A percentile compares a stretch with the other conserved stretches of the same genome.
Evolutionary conservation across 2,888 invertebrate species (phyloP).

Genomic region (Ormyrus rosae): DNA sequence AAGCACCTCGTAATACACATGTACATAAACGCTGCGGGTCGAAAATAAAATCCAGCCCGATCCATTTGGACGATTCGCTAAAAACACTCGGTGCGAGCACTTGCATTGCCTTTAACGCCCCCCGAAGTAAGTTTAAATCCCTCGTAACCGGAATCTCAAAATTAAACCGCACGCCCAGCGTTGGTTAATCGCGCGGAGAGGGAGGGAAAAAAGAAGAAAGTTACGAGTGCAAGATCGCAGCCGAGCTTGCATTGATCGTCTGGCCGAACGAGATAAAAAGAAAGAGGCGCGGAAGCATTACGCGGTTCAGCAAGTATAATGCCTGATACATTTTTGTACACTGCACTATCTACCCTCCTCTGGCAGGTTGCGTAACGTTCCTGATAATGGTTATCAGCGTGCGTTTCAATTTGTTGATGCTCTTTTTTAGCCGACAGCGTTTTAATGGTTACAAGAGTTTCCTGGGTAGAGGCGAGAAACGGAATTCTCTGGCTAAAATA

Average conservation of each 20-base stretch:
- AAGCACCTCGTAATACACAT: background rate
- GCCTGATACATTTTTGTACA: too few relatives aligned
- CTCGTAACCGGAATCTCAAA: constrained; percentile 27
- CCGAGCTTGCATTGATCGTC: background rate
- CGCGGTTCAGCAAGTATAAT: background rate
- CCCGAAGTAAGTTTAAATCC: constrained; percentile 14
- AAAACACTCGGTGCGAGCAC: constrained; percentile 11
- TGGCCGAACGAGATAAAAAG: background rate
- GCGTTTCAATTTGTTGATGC: too few relatives aligned
- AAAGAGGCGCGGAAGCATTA: background rate
- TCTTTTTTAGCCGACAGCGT: too few relatives aligned
- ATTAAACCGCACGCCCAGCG: constrained; percentile 28
- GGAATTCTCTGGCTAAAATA: too few relatives aligned
- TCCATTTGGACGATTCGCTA: constrained; percentile 10
- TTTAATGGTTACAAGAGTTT: too few relatives aligned
- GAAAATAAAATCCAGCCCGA: background rate
- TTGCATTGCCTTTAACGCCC: constrained; percentile 12
- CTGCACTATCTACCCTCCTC: too few relatives aligned
- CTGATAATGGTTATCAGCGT: too few relatives aligned
- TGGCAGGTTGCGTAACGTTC: too few relatives aligned
- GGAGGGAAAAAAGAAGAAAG: background rate
- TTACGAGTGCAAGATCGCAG: background rate
- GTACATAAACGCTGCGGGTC: background rate
- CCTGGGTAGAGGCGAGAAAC: too few relatives aligned
- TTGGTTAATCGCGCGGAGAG: background rate